Conservation (phyloP, 2,797 vertebrate species). For the Lutjanus argentimaculatus region DNA sequence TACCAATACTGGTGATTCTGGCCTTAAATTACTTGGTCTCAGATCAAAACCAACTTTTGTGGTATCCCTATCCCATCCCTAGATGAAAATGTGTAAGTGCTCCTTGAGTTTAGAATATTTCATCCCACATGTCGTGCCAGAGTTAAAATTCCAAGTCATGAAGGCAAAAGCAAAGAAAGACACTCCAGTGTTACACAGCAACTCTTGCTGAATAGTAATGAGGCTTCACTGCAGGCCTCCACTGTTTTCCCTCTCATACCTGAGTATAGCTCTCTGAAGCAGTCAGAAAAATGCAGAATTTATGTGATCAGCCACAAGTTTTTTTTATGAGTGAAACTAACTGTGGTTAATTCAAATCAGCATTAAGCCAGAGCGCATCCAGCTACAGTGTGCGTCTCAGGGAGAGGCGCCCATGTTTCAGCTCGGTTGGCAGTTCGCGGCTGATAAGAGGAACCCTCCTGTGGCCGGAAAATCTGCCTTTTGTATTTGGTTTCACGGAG, state of each 20-base stretch:
- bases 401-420: background rate
- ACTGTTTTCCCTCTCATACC: background rate
- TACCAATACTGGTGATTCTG: no score
- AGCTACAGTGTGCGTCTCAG: no score
- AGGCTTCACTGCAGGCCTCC: background rate
- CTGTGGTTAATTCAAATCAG: background rate
- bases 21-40: no score
- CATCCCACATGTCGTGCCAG: no score
- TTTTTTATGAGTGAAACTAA: background rate
- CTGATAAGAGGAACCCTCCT: constrained; percentile 1
- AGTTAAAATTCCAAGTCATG: no score
- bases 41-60: no score
- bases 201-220: background rate
- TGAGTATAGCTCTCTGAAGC: background rate
- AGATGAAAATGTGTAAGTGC: no score
- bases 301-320: no score
- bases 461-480: constrained; percentile 5
- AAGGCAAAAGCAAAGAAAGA: no score
- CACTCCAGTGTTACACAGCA: no score
- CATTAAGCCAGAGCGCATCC: background rate
- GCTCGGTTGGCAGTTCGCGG: background rate
- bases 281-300: background rate
- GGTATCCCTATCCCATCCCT: no score
- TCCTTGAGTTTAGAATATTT: no score
- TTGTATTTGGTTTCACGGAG: background rate